Evolutionary conservation across 2,888 invertebrate genomes (phyloP).

Genomic region (Drosophila suboccidentalis): DNA sequence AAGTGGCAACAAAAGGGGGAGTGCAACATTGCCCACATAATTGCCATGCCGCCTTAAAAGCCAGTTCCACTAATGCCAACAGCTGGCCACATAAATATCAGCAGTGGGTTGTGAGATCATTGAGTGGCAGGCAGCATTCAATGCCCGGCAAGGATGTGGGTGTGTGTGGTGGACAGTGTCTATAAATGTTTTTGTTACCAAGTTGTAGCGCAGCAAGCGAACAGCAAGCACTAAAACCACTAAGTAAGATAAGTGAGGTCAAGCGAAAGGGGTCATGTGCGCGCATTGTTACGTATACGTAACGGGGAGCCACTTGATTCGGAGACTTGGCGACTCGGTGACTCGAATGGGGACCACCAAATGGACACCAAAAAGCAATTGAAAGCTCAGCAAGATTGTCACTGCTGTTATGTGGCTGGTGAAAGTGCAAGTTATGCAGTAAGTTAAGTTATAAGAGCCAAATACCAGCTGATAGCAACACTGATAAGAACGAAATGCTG

Average conservation of each 20-base stretch:
- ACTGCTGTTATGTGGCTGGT: constrained; percentile 1
- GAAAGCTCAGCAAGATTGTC: constrained; percentile 43
- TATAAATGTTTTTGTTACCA: constrained; percentile 69
- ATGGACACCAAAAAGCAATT: constrained; percentile 46
- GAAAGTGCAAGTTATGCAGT: constrained; percentile 41
- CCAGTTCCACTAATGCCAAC: constrained; percentile 80
- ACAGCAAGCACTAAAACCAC: constrained; percentile 69
- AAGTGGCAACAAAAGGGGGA: constrained; percentile 39
- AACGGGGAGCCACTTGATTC: constrained; percentile 21
- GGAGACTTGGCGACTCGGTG: background rate
- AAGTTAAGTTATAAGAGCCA: constrained; percentile 37
- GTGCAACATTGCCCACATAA: constrained; percentile 51
- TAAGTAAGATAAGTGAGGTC: constrained; percentile 83
- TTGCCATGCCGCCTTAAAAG: constrained; percentile 75
- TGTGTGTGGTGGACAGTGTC: constrained; percentile 30
- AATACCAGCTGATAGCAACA: constrained; percentile 27
- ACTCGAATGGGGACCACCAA: constrained; percentile 6
- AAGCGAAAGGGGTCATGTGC: constrained; percentile 81
- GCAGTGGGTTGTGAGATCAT: constrained; percentile 28
- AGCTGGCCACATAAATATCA: constrained; percentile 79
- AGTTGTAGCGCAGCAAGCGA: constrained; percentile 53
- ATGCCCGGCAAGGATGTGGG: background rate
- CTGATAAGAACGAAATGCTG: constrained; percentile 22
- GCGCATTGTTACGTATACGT: constrained; percentile 68
- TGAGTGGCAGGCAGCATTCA: background rate